Evolutionary conservation across 2,797 vertebrate genomes (phyloP).

Genomic region (Todus mexicanus): DNA sequence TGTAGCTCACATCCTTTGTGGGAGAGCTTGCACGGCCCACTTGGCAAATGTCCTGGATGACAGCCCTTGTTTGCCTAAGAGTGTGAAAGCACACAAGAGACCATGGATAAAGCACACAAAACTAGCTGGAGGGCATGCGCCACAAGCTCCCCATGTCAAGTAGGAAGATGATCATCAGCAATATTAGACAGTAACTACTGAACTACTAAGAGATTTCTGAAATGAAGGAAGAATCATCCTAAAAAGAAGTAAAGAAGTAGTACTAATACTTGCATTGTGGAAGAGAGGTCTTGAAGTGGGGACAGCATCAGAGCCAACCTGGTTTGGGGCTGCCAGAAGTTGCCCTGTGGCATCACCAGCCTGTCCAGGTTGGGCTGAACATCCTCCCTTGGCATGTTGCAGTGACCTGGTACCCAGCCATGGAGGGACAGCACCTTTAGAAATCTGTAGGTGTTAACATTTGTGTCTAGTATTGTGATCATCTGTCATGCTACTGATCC

Average conservation of each 20-base stretch:
- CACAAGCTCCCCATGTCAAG: not conserved
- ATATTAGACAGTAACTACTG: not conserved
- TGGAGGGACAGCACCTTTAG: fast-evolving
- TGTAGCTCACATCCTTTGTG: not conserved
- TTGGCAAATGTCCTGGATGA: not conserved
- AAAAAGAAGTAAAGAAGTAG: not conserved
- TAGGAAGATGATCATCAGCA: not conserved
- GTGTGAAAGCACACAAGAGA: not conserved
- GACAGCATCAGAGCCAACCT: not conserved
- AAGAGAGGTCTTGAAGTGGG: not conserved
- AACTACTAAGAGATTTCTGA: not conserved
- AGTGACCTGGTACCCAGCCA: not conserved
- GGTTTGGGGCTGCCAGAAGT: not conserved
- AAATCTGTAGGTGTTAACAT: not conserved
- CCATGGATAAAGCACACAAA: not conserved
- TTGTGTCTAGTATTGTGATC: not conserved
- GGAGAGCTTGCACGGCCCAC: not conserved
- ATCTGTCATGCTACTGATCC: not conserved
- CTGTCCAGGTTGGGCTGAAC: not conserved
- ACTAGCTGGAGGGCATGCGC: not conserved
- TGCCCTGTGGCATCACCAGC: not conserved
- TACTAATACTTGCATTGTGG: not conserved
- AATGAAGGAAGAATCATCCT: not conserved
- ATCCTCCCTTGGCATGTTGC: too few species aligned
- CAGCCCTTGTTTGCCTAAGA: not conserved